Percentiles rank a stretch among this genome's conserved stretches.
Conservation (phyloP, 2,113 vertebrate species). For the Dissostichus mawsoni region DNA sequence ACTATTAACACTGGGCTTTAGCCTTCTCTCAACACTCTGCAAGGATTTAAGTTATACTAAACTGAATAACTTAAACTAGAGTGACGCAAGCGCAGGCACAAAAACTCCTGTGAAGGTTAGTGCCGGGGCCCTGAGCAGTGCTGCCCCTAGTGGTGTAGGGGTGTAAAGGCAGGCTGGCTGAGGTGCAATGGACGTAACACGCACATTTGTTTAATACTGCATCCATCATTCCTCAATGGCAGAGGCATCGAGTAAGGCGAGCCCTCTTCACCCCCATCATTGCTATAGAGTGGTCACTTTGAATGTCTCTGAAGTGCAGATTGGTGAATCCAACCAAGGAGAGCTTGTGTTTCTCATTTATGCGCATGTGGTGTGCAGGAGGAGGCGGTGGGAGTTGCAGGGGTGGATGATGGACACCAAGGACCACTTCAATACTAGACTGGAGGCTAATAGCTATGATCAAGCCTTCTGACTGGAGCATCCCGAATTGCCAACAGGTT, state of each 20-base stretch:
- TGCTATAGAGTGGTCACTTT: slow-evolving; percentile 67
- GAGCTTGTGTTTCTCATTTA: slow-evolving; percentile 22
- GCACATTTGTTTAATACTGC: slow-evolving; percentile 61
- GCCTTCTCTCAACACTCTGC: slow-evolving; percentile 38
- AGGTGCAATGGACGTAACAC: slow-evolving; percentile 55
- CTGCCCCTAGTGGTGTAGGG: slow-evolving; percentile 75
- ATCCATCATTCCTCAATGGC: slow-evolving; percentile 48
- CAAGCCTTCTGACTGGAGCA: slow-evolving; percentile 23
- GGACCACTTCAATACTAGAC: slow-evolving; percentile 28
- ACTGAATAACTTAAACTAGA: slow-evolving; percentile 23
- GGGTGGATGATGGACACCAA: slow-evolving; percentile 33
- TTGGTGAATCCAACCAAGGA: slow-evolving; percentile 51
- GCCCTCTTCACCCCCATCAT: slow-evolving; percentile 57
- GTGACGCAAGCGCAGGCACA: slow-evolving; percentile 32
- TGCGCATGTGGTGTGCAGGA: slow-evolving; percentile 23
- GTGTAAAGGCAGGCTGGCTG: slow-evolving; percentile 80
- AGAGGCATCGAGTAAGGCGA: slow-evolving; percentile 74
- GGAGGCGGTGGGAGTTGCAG: slow-evolving; percentile 15
- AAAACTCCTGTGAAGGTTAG: slow-evolving; percentile 54
- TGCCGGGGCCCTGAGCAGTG: slow-evolving; percentile 75
- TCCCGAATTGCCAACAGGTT: slow-evolving; percentile 17
- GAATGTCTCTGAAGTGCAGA: slow-evolving; percentile 60
- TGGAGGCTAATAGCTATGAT: slow-evolving; percentile 25
- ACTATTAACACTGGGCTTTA: slow-evolving; percentile 38
- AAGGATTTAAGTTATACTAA: slow-evolving; percentile 25